Evolutionary conservation across 2,888 invertebrate genomes (phyloP).

Genomic region (Cheilosia pagana): DNA sequence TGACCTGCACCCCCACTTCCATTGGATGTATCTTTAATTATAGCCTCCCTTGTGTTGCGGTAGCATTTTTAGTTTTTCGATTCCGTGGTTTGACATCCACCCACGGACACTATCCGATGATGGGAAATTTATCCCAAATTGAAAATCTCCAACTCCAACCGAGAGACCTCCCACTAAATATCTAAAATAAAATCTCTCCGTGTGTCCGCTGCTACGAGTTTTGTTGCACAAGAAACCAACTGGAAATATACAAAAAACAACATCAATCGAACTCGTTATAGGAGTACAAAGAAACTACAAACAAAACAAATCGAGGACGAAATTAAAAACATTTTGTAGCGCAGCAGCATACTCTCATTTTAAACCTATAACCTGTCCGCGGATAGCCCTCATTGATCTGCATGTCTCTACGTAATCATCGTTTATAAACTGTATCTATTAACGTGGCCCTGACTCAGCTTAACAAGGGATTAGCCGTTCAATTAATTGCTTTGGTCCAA

Average conservation of each 20-base stretch:
- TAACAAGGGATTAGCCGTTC: slow-evolving; percentile 12
- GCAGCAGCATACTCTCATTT: background rate
- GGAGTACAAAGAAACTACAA: background rate
- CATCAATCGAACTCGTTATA: slow-evolving; percentile 33
- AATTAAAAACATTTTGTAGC: slow-evolving; percentile 20
- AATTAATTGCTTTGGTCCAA: slow-evolving; percentile 60
- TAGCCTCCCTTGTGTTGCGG: background rate
- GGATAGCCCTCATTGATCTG: background rate
- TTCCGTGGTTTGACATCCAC: slow-evolving; percentile 7
- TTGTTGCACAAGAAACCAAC: background rate
- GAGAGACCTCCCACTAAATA: slow-evolving; percentile 23
- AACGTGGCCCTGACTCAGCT: background rate
- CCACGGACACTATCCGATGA: slow-evolving; percentile 21
- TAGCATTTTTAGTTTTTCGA: background rate
- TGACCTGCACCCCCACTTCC: background rate
- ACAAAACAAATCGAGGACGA: slow-evolving; percentile 19
- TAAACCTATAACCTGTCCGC: background rate
- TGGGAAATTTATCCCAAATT: slow-evolving; percentile 46
- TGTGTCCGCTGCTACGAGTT: background rate
- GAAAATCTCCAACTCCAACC: slow-evolving; percentile 32
- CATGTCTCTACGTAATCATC: background rate
- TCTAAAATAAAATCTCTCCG: slow-evolving; percentile 40
- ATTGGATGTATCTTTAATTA: slow-evolving; percentile 23
- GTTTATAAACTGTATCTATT: slow-evolving; percentile 24
- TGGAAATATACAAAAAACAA: slow-evolving; percentile 27